Percentiles rank a stretch among this genome's conserved stretches.
These are phyloP conservation scores for Melanotaenia boesemani DNA, from an alignment of 2,797 vertebrate species.

Conservation along the genomic window DNA sequence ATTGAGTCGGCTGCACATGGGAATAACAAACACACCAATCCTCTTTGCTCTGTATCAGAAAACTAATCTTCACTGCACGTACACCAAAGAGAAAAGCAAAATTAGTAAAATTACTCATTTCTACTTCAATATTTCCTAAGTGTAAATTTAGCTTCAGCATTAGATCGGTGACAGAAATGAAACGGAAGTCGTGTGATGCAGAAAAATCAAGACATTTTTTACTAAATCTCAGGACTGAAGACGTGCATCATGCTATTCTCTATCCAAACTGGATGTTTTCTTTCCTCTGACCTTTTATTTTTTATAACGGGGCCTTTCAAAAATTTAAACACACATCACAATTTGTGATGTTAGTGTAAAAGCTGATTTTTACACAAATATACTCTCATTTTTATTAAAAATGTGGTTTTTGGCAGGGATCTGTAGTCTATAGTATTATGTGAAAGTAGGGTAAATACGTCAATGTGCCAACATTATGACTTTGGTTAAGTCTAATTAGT, in stretches of 20 bases:
- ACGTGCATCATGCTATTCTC: not conserved
- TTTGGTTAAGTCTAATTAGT: no score
- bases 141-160: not conserved
- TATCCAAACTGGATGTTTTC: slow-evolving; percentile 5
- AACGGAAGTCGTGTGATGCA: not conserved
- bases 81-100: slow-evolving; percentile 16
- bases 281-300: slow-evolving; percentile 15
- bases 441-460: no score
- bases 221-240: not conserved
- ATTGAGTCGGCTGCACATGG: slow-evolving; percentile 42
- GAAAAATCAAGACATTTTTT: not conserved
- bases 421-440: no score
- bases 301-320: not conserved
- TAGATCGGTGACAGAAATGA: not conserved
- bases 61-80: slow-evolving; percentile 23
- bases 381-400: no score
- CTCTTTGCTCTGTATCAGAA: slow-evolving; percentile 31
- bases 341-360: no score
- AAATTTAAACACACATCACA: slow-evolving; percentile 1
- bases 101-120: slow-evolving; percentile 38
- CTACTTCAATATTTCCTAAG: slow-evolving; percentile 8
- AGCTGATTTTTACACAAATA: no score
- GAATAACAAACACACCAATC: slow-evolving; percentile 48
- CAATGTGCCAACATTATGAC: no score
- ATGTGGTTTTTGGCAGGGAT: no score